Percentiles rank a stretch among this genome's conserved stretches.
Evolutionary conservation across 2,113 vertebrate genomes (phyloP).

Genomic region (Trematocara zebra): DNA sequence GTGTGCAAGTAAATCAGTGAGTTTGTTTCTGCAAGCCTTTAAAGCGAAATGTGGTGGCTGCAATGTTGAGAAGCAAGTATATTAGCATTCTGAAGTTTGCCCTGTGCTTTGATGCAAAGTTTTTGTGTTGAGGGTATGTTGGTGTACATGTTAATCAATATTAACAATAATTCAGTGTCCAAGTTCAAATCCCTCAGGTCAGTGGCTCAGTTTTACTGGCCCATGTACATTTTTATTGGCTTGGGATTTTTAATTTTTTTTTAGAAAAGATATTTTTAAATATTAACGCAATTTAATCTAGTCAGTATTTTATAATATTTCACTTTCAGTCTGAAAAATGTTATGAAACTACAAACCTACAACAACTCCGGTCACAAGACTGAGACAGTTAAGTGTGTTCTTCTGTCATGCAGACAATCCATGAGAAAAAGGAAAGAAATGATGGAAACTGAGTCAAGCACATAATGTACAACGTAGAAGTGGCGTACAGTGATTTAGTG

Average conservation of each 20-base stretch:
- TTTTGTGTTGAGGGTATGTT: background rate
- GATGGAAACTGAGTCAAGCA: background rate
- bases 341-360: background rate
- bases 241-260: background rate
- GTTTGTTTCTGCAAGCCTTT: background rate
- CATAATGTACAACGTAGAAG: background rate
- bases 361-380: background rate
- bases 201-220: background rate
- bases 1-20: background rate
- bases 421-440: background rate
- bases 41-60: background rate
- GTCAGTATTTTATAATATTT: background rate
- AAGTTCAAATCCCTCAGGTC: background rate
- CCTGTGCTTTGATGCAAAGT: background rate
- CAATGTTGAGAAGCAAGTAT: background rate
- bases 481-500: background rate
- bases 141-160: background rate
- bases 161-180: background rate
- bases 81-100: background rate
- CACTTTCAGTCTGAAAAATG: background rate
- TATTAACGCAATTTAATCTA: background rate
- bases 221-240: background rate
- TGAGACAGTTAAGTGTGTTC: background rate
- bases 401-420: background rate
- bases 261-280: background rate